Percentiles rank a stretch among this genome's conserved stretches.
These are phyloP conservation scores for Watsonalla binaria DNA, from an alignment of 2,888 invertebrate genomes.

Conservation along the genomic window DNA sequence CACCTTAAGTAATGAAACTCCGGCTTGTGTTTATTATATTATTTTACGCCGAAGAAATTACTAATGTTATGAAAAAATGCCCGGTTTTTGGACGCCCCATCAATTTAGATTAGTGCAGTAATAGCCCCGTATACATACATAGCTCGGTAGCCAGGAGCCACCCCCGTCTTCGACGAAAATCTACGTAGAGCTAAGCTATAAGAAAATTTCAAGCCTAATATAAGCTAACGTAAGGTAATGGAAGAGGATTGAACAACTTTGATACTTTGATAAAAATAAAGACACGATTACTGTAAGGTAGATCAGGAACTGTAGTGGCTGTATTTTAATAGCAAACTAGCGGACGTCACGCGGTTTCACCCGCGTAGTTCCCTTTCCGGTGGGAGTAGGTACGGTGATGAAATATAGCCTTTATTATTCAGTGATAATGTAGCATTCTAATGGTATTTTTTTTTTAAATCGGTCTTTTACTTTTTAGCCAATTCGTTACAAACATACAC, in stretches of 20 bases:
- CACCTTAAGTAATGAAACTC: slow-evolving; percentile 70
- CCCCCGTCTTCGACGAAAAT: slow-evolving; percentile 66
- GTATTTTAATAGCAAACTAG: no score
- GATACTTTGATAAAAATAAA: slow-evolving; percentile 31
- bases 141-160: slow-evolving; percentile 36
- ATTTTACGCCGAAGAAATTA: slow-evolving; percentile 74
- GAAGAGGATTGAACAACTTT: slow-evolving; percentile 24
- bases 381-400: no score
- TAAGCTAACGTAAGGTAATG: slow-evolving; percentile 55
- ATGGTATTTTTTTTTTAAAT: no score
- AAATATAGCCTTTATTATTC: no score
- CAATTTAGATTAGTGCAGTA: slow-evolving; percentile 76
- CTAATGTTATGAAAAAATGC: slow-evolving; percentile 73
- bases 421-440: no score
- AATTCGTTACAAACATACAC: no score
- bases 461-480: no score
- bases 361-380: no score
- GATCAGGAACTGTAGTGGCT: no score
- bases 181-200: slow-evolving; percentile 70
- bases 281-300: no score
- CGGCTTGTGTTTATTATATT: slow-evolving; percentile 66
- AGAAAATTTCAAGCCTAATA: slow-evolving; percentile 75
- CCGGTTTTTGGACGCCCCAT: slow-evolving; percentile 72
- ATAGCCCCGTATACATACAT: slow-evolving; percentile 54
- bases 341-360: no score